Conservation (phyloP, 2,113 vertebrate genomes). For the Pimephales promelas region DNA sequence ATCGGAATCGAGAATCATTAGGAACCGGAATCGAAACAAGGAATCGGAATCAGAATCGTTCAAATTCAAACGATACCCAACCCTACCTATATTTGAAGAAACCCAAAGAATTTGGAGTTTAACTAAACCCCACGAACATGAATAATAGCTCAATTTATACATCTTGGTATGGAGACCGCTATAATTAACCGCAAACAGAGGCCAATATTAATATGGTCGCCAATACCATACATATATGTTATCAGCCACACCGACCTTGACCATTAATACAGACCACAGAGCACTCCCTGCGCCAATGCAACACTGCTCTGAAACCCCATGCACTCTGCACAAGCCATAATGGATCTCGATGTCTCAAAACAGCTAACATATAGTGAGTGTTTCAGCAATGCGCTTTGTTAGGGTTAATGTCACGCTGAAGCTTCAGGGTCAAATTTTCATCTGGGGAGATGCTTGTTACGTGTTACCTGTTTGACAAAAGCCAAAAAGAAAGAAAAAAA, state of each 20-base stretch:
- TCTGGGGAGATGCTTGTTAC: neutral
- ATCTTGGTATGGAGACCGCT: neutral
- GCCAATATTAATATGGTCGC: neutral
- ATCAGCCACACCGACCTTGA: neutral
- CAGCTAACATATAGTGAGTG: neutral
- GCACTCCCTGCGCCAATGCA: neutral
- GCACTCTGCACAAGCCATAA: neutral
- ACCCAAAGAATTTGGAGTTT: neutral
- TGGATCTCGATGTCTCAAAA: slow-evolving; percentile 3
- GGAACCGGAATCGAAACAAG: too few relatives aligned
- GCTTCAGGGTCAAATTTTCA: slow-evolving; percentile 28
- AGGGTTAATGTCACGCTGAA: neutral
- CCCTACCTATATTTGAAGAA: neutral
- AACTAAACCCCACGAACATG: neutral
- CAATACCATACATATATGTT: neutral
- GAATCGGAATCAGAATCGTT: too few relatives aligned
- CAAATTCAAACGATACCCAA: too few relatives aligned
- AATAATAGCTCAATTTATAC: neutral
- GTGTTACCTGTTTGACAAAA: slow-evolving; percentile 12
- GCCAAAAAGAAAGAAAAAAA: neutral
- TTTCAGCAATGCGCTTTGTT: slow-evolving; percentile 6
- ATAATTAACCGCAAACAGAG: neutral
- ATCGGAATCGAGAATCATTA: too few relatives aligned
- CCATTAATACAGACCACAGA: neutral
- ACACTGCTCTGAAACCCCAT: neutral